Evolutionary conservation across 2,113 vertebrate species (phyloP), one percentile per base, ranked within the genome.

Genomic region (Carassius carassius): DNA sequence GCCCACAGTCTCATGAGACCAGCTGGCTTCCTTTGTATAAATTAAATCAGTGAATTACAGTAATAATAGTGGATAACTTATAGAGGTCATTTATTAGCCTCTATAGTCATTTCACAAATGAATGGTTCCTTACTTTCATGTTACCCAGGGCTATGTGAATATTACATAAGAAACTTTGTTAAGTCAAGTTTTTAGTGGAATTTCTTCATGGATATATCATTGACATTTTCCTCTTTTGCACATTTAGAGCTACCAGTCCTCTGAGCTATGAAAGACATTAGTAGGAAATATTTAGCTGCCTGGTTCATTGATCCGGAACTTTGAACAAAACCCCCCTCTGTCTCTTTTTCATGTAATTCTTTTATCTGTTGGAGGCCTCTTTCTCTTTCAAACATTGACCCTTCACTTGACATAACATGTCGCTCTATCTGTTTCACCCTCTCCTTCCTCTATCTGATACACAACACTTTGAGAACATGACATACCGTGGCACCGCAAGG

Each of bases 41-140:
- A 85, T 87, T 37, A 87, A 80, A 87, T 86, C 70, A 81, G 29
- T 62, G 70, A 82, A 73, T 80, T 78, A 84, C 73, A 86, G 90
- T 89, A 82, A 91, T 92, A 80, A 81, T 81, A 84, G 79, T 56
- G 41, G 75, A 87, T 86, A 90, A 89, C 87, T 83, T 87, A 74
- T 84, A 84, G 67, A 76, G 84, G 85, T 87, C 60, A 84, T 86
- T 87, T 90, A 85, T 87, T 85, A 83, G 88, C 69, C 70, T 81
- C 49, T 87, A 81, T 47, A 49, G 85, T 88, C 87, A 91, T 91
- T 91, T 90, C 86, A 89, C 89, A 87, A 91, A 85, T 86, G 85
- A 88, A 80, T 69, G 82, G 60, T 79, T 65, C 85, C 51, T 74
- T 37, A 35, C 78, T 70, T 78, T 76, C n/a, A 81, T 23, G 60